Percentiles rank a stretch among this genome's conserved stretches.
phyloP scores from a whole-genome alignment of 2,888 invertebrate genomes.

The Drosophila greeni region DNA sequence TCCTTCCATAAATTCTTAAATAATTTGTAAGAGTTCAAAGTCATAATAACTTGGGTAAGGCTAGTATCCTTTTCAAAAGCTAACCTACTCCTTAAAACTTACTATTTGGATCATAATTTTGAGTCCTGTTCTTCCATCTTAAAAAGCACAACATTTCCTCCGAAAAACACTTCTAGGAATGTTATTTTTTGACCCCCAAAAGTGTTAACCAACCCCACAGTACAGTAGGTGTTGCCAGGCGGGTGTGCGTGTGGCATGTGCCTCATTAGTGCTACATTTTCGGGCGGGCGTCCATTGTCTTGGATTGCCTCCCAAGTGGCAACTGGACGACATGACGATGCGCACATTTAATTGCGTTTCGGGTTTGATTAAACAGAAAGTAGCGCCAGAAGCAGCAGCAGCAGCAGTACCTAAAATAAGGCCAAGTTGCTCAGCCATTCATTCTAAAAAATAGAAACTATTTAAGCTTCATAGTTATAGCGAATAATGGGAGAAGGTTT shows the following conservation, averaged over 20 bases:
- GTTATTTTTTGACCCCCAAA: not conserved
- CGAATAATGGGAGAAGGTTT: slow-evolving; percentile 1
- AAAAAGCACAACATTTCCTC: not conserved
- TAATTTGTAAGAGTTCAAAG: too few relatives aligned
- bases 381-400: slow-evolving; percentile 9
- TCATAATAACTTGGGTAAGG: too few relatives aligned
- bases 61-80: too few relatives aligned
- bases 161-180: not conserved
- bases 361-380: slow-evolving; percentile 47
- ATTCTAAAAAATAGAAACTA: not conserved
- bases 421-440: slow-evolving; percentile 29
- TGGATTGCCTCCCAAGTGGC: slow-evolving; percentile 43
- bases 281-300: slow-evolving; percentile 40
- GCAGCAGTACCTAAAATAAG: slow-evolving; percentile 16
- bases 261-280: slow-evolving; percentile 49
- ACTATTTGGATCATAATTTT: not conserved
- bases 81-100: not conserved
- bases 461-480: slow-evolving; percentile 19
- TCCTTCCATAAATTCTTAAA: too few relatives aligned
- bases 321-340: slow-evolving; percentile 46
- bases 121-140: not conserved
- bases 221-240: slow-evolving; percentile 1
- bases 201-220: not conserved
- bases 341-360: slow-evolving; percentile 48
- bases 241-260: slow-evolving; percentile 38